Base-by-base conservation (phyloP, 2,888 invertebrate genomes). In the Brachyptera risi region DNA sequence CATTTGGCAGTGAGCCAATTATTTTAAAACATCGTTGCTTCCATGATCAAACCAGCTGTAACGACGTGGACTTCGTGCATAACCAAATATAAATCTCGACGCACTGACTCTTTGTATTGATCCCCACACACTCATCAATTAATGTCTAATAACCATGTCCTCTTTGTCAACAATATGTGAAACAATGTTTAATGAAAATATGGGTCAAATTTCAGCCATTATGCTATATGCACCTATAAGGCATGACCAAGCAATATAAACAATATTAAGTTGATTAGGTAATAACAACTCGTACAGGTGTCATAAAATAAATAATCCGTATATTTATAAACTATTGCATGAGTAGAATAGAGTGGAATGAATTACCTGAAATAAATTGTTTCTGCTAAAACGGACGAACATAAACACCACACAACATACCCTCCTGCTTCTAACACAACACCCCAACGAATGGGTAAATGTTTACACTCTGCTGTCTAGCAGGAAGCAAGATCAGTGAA, bases 131-230 rank as follows among this genome's bases (percentile, higher is more conserved):
- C n/a, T n/a, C n/a, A n/a, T n/a, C n/a, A n/a, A n/a, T n/a, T n/a
- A n/a, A n/a, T n/a, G n/a, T n/a, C n/a, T n/a, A n/a, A n/a, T n/a
- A n/a, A n/a, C n/a, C 21, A 44, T 21, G 19, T 11, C 31, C 7
- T 4, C 9, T 21, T 44, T 44, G 44, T 44, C 44, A 44, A 44
- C 21, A 21, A 44, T 44, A 44, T 44, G 17, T 19, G 44, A 44
- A 44, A 15, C 11, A 17, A 44, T 44, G 44, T 21, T 11, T 19
- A 54, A 21, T 35, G 35, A 35, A 54, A 37, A 75, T 75, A 73
- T 76, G 76, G 76, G 76, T 76, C 76, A 76, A 73, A 75, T 73
- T 74, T 76, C 76, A 73, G 76, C 76, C 76, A 76, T 76, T 75
- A 60, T 60, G 56, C 58, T 27, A 26, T 47, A 31, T 47, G 59